A percentile compares a stretch with the other conserved stretches of the same genome.
Conservation (phyloP, 2,797 vertebrate species). For the Remorina albescens region DNA sequence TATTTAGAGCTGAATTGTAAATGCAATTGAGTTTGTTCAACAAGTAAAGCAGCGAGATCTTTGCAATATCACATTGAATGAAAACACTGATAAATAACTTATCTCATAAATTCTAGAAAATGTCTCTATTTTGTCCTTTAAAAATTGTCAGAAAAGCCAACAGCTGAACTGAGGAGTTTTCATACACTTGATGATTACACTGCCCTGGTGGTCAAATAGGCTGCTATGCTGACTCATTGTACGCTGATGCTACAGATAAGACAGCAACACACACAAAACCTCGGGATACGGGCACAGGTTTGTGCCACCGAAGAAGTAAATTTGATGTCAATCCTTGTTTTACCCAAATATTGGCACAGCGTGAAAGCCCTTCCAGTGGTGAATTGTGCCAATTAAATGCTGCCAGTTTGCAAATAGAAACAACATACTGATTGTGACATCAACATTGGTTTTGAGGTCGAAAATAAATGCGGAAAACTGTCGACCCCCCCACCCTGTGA, state of each 20-base stretch:
- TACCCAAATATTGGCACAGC: constrained; percentile 17
- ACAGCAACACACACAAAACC: constrained; percentile 33
- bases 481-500: not conserved
- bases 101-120: not conserved
- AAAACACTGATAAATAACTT: not conserved
- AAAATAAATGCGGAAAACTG: not conserved
- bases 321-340: constrained; percentile 41
- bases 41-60: not conserved
- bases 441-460: not conserved
- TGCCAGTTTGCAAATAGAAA: not conserved
- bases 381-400: constrained; percentile 13
- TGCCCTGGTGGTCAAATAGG: constrained; percentile 28
- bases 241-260: constrained; percentile 36
- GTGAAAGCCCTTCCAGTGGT: constrained; percentile 15
- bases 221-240: constrained; percentile 11
- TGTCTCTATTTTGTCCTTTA: not conserved
- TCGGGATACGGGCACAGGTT: constrained; percentile 27
- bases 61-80: not conserved
- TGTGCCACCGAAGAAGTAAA: constrained; percentile 36
- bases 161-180: constrained; percentile 36
- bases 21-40: not conserved
- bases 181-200: constrained; percentile 10
- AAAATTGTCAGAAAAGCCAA: not conserved
- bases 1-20: constrained; percentile 11
- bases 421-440: not conserved